Percentiles rank a stretch among this genome's conserved stretches.
These are phyloP conservation scores for Meta bourneti DNA, from an alignment of 2,888 invertebrate genomes.

Conservation along the genomic window DNA sequence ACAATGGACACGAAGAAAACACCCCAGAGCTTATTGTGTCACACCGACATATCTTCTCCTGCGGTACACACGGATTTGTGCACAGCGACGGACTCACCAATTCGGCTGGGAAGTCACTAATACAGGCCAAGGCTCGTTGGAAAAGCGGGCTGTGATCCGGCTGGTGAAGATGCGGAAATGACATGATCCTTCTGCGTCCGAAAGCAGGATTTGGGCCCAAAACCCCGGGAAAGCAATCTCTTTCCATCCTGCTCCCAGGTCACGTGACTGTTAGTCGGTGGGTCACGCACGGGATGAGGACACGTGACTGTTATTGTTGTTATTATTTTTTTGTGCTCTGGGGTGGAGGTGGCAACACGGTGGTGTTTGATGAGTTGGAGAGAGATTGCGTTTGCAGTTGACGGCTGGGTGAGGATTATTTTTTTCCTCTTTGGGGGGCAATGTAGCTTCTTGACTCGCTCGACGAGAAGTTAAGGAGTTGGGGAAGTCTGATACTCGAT, in stretches of 20 bases:
- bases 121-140: too few relatives aligned
- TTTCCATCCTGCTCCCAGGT: slow-evolving; percentile 6
- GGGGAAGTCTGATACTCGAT: too few relatives aligned
- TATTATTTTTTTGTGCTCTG: too few relatives aligned
- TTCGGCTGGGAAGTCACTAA: neutral
- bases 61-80: slow-evolving; percentile 4
- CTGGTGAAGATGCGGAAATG: slow-evolving; percentile 1
- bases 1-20: too few relatives aligned
- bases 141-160: too few relatives aligned
- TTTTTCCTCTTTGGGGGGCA: too few relatives aligned
- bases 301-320: slow-evolving; percentile 27
- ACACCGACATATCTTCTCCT: neutral
- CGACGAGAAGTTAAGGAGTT: too few relatives aligned
- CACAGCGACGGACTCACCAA: neutral
- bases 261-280: neutral
- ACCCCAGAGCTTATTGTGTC: neutral
- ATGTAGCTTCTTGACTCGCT: too few relatives aligned
- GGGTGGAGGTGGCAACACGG: too few relatives aligned
- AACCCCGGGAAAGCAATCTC: neutral
- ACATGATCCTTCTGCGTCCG: slow-evolving; percentile 7
- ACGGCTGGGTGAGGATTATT: too few relatives aligned
- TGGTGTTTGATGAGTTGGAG: too few relatives aligned
- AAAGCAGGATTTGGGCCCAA: neutral
- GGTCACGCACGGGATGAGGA: slow-evolving; percentile 16
- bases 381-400: too few relatives aligned